Evolutionary conservation across 2,888 invertebrate genomes (phyloP), one percentile per base, ranked within the genome.

Genomic region (Xestoiulus laeticollis): DNA sequence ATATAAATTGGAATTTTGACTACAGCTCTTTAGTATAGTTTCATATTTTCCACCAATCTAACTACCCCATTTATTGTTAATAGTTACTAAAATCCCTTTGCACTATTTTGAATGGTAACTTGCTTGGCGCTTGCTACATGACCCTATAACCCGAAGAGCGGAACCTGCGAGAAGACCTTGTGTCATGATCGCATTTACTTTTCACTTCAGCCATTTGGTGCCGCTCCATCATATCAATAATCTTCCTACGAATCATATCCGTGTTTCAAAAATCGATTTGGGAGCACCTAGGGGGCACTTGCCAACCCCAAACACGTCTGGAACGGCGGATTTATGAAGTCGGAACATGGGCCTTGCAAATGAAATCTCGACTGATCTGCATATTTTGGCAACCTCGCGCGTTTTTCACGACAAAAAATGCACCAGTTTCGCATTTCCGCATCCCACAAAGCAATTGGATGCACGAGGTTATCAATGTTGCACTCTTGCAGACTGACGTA

Each of bases 251-350:
- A 59, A 59, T 59, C 16, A 59, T 59, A 59, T 59, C 22, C 59
- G 59, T 22, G 10, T 59, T 59, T 59, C 59, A 59, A 59, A 59
- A 59, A 59, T 59, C 59, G 59, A 59, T 59, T 59, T 59, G 59
- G 59, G 59, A 59, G 59, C n/a, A 59, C 59, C 59, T 59, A 59
- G 59, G 59, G 59, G 59, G 59, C 59, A 59, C 59, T 59, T 59
- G 16, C 16, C 59, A 22, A 59, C 59, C 59, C 59, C 59, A 22
- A 59, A 59, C 59, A 59, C 59, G 59, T 59, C 59, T 59, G 59
- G 16, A 59, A 59, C 59, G 12, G 59, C n/a, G 59, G 22, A 59
- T 59, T 59, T 59, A 59, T 59, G 59, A 22, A 59, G 59, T 59
- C 59, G 59, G 59, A 59, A 59, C 59, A 59, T 59, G n/a, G 59